phyloP scores from a whole-genome alignment of 2,113 vertebrate species.

The Dipodomys ordii region DNA sequence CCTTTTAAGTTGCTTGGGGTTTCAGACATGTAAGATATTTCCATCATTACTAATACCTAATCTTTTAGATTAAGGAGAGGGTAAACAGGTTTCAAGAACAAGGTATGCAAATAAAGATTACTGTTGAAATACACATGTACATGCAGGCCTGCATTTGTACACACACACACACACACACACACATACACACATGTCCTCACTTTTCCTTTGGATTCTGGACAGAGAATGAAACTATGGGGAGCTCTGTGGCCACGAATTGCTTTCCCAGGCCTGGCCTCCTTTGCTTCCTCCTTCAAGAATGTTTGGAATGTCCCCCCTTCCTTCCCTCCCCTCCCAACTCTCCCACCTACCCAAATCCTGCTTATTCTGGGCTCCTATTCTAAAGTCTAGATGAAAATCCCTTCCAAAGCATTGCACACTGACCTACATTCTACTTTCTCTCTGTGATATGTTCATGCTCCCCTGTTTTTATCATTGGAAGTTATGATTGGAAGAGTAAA shows the following conservation, averaged over 20 bases:
- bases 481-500: neutral
- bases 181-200: neutral
- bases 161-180: neutral
- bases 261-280: neutral
- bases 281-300: neutral
- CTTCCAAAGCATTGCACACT: neutral
- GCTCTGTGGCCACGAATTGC: neutral
- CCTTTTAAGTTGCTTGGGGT: neutral
- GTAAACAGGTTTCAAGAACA: neutral
- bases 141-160: rapidly evolving
- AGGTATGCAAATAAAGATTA: neutral
- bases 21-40: neutral
- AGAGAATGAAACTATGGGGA: neutral
- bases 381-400: neutral
- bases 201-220: neutral
- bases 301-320: neutral
- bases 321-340: too few relatives aligned
- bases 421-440: neutral
- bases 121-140: neutral
- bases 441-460: neutral
- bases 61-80: neutral
- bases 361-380: neutral
- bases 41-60: neutral
- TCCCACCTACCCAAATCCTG: neutral
- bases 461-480: neutral